Percentiles rank a stretch among this genome's conserved stretches.
phyloP scores from a whole-genome alignment of 1,140 invertebrate species.

The Rhopalosiphum padi region DNA sequence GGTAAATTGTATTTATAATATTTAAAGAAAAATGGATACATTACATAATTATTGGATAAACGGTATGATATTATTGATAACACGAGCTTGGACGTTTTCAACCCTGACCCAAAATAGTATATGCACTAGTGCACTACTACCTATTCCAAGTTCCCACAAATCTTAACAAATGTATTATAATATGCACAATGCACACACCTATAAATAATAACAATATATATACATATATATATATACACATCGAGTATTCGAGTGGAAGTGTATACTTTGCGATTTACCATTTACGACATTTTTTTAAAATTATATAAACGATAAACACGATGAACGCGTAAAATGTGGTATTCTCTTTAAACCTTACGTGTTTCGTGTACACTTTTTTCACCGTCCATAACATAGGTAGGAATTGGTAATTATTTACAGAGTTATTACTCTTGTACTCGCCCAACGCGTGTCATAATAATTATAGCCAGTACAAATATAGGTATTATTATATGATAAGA shows the following conservation, averaged over 20 bases:
- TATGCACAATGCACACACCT: not conserved
- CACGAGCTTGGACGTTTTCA: not conserved
- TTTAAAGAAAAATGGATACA: not conserved
- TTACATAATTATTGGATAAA: not conserved
- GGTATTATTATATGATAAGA: not conserved
- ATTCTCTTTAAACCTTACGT: not conserved
- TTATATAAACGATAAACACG: not conserved
- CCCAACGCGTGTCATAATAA: not conserved
- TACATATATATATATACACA: too few relatives aligned
- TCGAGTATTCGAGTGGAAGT: not conserved
- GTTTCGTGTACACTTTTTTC: not conserved
- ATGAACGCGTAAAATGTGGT: not conserved
- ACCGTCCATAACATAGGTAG: not conserved
- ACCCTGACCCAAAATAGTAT: slow-evolving; percentile 11
- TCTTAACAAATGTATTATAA: not conserved
- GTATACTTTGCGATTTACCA: not conserved
- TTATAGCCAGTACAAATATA: not conserved
- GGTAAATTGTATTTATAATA: not conserved
- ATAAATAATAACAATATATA: not conserved
- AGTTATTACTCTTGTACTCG: not conserved
- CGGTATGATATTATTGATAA: not conserved
- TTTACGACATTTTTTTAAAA: not conserved
- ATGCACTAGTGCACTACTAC: too few relatives aligned
- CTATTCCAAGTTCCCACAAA: not conserved
- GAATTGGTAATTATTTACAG: not conserved